Base-by-base conservation (phyloP, 2,888 invertebrate species). In the Heliconius ismenius region DNA sequence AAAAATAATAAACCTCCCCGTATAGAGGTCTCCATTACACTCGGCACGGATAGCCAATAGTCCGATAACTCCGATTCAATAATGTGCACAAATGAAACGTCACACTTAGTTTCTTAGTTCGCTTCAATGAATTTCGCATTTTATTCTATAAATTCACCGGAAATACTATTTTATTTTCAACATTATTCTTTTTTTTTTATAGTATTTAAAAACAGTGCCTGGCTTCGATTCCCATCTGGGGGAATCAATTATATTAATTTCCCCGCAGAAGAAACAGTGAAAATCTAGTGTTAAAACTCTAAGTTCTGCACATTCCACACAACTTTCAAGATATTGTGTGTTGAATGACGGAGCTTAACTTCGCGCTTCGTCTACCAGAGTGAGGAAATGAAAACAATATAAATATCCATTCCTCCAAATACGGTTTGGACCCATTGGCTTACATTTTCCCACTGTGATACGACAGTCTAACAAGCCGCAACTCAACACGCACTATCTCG, bases 61-160 rank as follows among this genome's bases (percentile, higher is more conserved):
- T 84, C 83, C 90, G 91, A 92, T 92, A 92, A 91, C 89, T 92
- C 90, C 91, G 90, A 92, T 91, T 91, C 91, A 91, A 92, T 92
- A 92, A 90, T 88, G 88, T 86, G 85, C 86, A 85, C 90, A 90
- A 91, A 91, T 88, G 89, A 90, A 92, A 90, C 86, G 89, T 86
- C 87, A 85, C 87, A 84, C 81, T 81, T 63, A 75, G 78, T 81
- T 80, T 80, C 80, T 80, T 76, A 68, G 73, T 73, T 43, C 24
- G 74, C 76, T 79, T 21, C 4, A 64, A 77, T 58, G 58, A 80
- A 85, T 36, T 73, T 73, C 28, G 63, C 39, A 85, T 87, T 89
- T 88, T 86, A 87, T 88, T 28, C 54, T n/a, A 11, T 32, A 7
- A 89, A 87, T 88, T 87, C 79, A 68, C 72, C 77, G 68, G 75